Percentiles rank a stretch among this genome's conserved stretches.
Conservation (phyloP, 2,113 vertebrate species). For the Scomber colias region DNA sequence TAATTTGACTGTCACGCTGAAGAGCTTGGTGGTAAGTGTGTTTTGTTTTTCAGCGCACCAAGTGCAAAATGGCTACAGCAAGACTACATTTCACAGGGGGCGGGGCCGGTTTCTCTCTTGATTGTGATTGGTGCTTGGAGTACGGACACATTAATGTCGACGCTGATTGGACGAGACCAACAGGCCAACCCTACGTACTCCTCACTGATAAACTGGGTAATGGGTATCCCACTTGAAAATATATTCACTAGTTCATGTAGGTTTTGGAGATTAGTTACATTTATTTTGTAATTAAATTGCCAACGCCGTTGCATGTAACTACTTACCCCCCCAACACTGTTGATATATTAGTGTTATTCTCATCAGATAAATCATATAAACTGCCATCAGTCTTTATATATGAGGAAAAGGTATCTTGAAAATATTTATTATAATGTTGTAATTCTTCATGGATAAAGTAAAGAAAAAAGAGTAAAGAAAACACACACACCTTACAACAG, state of each 20-base stretch:
- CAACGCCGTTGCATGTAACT: too few species aligned
- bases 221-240: too few species aligned
- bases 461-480: constrained; percentile 22
- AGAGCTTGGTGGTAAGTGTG: neutral
- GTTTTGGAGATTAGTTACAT: too few species aligned
- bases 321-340: too few species aligned
- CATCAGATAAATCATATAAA: neutral
- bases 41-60: constrained; percentile 38
- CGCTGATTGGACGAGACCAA: constrained; percentile 67
- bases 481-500: constrained; percentile 53
- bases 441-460: constrained; percentile 22
- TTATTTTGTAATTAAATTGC: too few species aligned
- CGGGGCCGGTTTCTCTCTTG: constrained; percentile 4
- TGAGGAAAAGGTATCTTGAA: constrained; percentile 5
- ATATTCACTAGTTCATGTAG: too few species aligned
- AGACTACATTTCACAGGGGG: constrained; percentile 54
- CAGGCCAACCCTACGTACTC: neutral
- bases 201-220: neutral
- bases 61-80: constrained; percentile 83
- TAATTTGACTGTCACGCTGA: constrained; percentile 13
- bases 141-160: neutral
- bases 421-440: neutral
- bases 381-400: constrained; percentile 25
- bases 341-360: neutral
- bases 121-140: constrained; percentile 60